These are phyloP conservation scores for human DNA, from an alignment of 2,113 vertebrate species.

Conservation along the genomic window GRCh38 chr7:135389501-135390000, in stretches of 20 bases:
- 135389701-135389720: constrained; percentile 56
- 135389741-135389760: constrained; percentile 50
- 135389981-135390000: constrained; percentile 31
- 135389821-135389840: constrained; percentile 59
- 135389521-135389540: constrained; percentile 51
- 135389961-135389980: background rate
- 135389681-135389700: constrained; percentile 66
- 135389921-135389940: constrained; percentile 6
- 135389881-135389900: constrained; percentile 12
- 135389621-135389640: constrained; percentile 47
- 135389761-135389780: constrained; percentile 58
- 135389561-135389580: constrained; percentile 58
- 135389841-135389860: constrained; percentile 53
- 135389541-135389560: constrained; percentile 46
- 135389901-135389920: constrained; percentile 34
- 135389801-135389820: constrained; percentile 45
- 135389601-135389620: constrained; percentile 59
- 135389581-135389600: constrained; percentile 69
- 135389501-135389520: constrained; percentile 49
- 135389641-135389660: constrained; percentile 48
- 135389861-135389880: constrained; percentile 15
- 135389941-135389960: constrained; percentile 19
- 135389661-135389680: constrained; percentile 59
- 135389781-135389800: constrained; percentile 63
- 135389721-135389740: constrained; percentile 48